Base-by-base conservation (phyloP, 2,888 invertebrate species). In the Hirtodrosophila trivittata region DNA sequence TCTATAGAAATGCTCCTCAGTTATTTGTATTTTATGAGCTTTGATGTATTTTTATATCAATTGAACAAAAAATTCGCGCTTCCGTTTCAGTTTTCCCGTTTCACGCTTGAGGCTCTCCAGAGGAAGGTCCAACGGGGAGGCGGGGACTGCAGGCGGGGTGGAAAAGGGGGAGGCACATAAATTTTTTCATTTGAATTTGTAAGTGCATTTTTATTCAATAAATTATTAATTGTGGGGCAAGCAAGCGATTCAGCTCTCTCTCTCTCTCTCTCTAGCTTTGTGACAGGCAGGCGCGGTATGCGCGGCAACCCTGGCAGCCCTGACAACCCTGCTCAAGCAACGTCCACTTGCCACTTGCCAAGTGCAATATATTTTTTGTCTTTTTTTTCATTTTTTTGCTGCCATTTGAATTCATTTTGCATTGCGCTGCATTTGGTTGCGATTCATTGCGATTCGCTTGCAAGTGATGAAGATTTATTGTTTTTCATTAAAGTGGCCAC, bases 391-490 rank as follows among this genome's bases (percentile, higher is more conserved):
- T n/a, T n/a, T n/a, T n/a, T n/a, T n/a, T n/a, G n/a, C n/a, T n/a
- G n/a, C 50, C 49, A 56, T 47, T 39, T 70, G 65, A 59, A 65
- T 77, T 75, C 56, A 57, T 56, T 56, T 66, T 56, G 51, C 62
- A 68, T 81, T 76, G 52, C 50, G 42, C 41, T 64, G 60, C 73
- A 58, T 54, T 76, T n/a, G n/a, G n/a, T n/a, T n/a, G 52, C 50
- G 42, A 41, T 64, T 60, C 73, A 58, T 54, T 76, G 57, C 64
- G 60, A 43, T 60, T 67, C 50, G 39, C 21, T 33, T 54, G 57
- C 54, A 14, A 56, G 66, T 83, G 83, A 82, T 86, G 77, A 77
- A 84, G 82, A 82, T 82, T 82, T 82, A 86, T 82, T 81, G 85
- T 66, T 70, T n/a, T 73, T 84, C 75, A 84, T 84, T 84, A 67